Conservation (phyloP, 2,888 invertebrate genomes). For the Mylabris sibirica region DNA sequence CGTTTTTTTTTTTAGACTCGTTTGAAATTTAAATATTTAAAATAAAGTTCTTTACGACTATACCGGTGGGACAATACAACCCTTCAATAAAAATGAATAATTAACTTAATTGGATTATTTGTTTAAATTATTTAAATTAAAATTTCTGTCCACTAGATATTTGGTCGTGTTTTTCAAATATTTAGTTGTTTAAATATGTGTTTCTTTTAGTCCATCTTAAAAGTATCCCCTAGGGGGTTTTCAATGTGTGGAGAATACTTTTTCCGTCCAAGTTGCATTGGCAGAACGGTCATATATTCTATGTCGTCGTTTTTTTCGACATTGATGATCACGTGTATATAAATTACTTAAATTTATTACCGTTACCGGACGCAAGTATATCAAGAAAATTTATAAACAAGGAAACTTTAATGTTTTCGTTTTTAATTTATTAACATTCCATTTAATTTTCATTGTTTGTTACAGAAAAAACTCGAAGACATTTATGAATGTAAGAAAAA, state of each 20-base stretch:
- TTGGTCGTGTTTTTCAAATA: conserved; percentile 9
- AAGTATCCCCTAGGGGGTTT: conserved; percentile 31
- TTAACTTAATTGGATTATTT: conserved; percentile 14
- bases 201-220: conserved; percentile 17
- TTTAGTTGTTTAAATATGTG: conserved; percentile 16
- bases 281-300: conserved; percentile 52
- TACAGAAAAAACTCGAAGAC: conserved; percentile 64
- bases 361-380: conserved; percentile 61
- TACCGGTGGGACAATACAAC: background rate
- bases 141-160: conserved; percentile 3
- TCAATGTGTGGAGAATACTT: conserved; percentile 27
- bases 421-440: background rate
- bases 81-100: conserved; percentile 27
- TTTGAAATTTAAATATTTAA: conserved; percentile 6
- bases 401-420: background rate
- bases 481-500: conserved; percentile 67
- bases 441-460: conserved; percentile 22
- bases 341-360: conserved; percentile 65
- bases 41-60: background rate
- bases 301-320: conserved; percentile 49
- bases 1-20: background rate
- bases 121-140: conserved; percentile 8
- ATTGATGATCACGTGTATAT: conserved; percentile 59
- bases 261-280: conserved; percentile 47
- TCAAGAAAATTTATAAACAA: conserved; percentile 33